Evolutionary conservation across 2,888 invertebrate genomes (phyloP).

Genomic region (Eupithecia pulchellata): DNA sequence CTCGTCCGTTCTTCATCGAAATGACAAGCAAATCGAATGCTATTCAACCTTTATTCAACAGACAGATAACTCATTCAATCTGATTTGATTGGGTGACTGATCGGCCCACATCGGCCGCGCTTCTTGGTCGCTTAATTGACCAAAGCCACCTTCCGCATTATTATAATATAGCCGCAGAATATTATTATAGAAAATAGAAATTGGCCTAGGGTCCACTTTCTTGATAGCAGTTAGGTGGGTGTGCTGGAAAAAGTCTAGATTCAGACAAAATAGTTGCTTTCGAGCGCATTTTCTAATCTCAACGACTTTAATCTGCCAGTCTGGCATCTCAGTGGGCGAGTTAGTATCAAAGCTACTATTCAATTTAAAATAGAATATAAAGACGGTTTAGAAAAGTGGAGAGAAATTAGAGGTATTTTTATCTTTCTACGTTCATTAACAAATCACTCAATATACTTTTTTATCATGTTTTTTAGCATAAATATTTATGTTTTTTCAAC

Average conservation of each 20-base stretch:
- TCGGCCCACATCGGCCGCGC: constrained; percentile 60
- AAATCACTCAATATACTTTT: too few relatives aligned
- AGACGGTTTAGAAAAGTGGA: neutral
- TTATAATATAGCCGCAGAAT: constrained; percentile 76
- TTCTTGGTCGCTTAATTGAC: constrained; percentile 72
- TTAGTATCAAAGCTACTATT: neutral
- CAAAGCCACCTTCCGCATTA: constrained; percentile 69
- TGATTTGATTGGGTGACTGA: constrained; percentile 59
- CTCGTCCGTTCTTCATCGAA: constrained; percentile 12
- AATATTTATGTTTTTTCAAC: too few relatives aligned
- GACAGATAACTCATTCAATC: constrained; percentile 37
- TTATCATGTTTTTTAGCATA: too few relatives aligned
- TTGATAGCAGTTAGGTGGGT: constrained; percentile 68
- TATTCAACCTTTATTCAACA: neutral
- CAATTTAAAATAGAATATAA: neutral
- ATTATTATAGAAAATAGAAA: constrained; percentile 82
- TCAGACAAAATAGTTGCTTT: constrained; percentile 17
- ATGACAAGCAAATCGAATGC: constrained; percentile 23
- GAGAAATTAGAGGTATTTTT: neutral
- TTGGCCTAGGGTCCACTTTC: constrained; percentile 78
- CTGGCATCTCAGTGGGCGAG: neutral
- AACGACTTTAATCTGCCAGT: constrained; percentile 4
- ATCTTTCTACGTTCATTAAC: too few relatives aligned
- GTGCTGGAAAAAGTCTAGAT: constrained; percentile 49
- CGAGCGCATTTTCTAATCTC: constrained; percentile 16